A percentile compares a stretch with the other conserved stretches of the same genome.
phyloP scores from a whole-genome alignment of 2,113 vertebrate genomes.

The Taurulus bubalis region DNA sequence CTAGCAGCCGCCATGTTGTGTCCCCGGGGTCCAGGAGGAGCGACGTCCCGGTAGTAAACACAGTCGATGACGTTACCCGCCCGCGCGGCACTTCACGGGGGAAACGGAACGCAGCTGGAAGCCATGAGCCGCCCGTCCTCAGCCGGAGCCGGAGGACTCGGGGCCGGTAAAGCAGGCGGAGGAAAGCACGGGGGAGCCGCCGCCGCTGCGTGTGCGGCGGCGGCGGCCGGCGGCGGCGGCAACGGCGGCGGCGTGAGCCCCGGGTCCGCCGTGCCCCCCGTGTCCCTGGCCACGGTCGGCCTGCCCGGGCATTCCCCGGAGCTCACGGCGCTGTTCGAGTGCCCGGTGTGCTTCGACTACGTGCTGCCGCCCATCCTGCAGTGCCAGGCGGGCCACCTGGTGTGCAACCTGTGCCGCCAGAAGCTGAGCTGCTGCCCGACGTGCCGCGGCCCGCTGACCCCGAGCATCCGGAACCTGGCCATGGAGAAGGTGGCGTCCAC shows the following conservation, averaged over 20 bases:
- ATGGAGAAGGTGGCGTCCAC: slow-evolving; percentile 87
- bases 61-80: slow-evolving; percentile 54
- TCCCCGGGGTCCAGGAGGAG: slow-evolving; percentile 53
- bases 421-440: slow-evolving; percentile 87
- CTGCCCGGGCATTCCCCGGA: slow-evolving; percentile 78
- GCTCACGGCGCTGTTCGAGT: slow-evolving; percentile 85
- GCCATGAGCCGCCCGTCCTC: slow-evolving; percentile 85
- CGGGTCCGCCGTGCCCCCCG: slow-evolving; percentile 51
- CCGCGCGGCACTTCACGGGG: slow-evolving; percentile 17
- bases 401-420: slow-evolving; percentile 85
- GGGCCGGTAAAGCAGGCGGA: slow-evolving; percentile 77
- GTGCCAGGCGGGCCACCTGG: slow-evolving; percentile 85
- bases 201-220: slow-evolving; percentile 37
- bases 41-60: slow-evolving; percentile 63
- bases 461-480: slow-evolving; percentile 86
- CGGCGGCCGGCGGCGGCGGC: slow-evolving; percentile 31
- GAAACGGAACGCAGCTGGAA: slow-evolving; percentile 48
- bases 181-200: slow-evolving; percentile 78
- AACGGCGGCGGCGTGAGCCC: slow-evolving; percentile 61
- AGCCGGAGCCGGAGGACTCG: slow-evolving; percentile 74
- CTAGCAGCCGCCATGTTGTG: slow-evolving; percentile 82
- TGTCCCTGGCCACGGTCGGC: slow-evolving; percentile 44
- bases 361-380: slow-evolving; percentile 86
- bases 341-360: slow-evolving; percentile 86
- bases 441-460: slow-evolving; percentile 83